Evolutionary conservation across 1,140 invertebrate genomes (phyloP).

Genomic region (Drosophila subpulchrella): DNA sequence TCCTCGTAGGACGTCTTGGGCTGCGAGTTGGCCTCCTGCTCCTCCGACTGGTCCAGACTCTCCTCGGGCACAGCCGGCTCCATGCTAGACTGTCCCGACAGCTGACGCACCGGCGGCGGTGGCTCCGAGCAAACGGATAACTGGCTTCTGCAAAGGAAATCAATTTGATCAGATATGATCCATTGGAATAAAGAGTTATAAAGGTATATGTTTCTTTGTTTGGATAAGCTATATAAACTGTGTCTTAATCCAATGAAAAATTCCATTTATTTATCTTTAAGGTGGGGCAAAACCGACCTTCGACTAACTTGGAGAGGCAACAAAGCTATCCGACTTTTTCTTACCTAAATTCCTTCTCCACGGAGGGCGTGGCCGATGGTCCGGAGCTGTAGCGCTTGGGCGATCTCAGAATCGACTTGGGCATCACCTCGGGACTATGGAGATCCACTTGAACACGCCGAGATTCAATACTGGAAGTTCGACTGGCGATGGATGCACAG

Average conservation of each 20-base stretch:
- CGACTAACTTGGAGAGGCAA: too few species aligned
- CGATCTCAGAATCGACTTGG: constrained; percentile 75
- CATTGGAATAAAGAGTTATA: too few species aligned
- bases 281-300: too few species aligned
- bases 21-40: constrained; percentile 7
- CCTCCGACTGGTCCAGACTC: constrained; percentile 56
- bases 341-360: constrained; percentile 80
- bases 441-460: constrained; percentile 78
- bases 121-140: constrained; percentile 83
- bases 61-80: constrained; percentile 82
- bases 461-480: constrained; percentile 82
- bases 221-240: too few species aligned
- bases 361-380: constrained; percentile 79
- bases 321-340: background rate
- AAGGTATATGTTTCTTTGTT: too few species aligned
- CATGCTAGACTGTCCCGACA: constrained; percentile 83
- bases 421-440: constrained; percentile 79
- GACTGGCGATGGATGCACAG: constrained; percentile 77
- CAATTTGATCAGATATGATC: too few species aligned
- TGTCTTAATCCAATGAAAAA: too few species aligned
- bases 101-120: constrained; percentile 73
- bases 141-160: constrained; percentile 50
- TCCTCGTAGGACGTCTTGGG: constrained; percentile 43
- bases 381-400: constrained; percentile 78
- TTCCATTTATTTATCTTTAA: too few species aligned